Conservation (phyloP, 2,113 vertebrate genomes). For the Albula goreensis region DNA sequence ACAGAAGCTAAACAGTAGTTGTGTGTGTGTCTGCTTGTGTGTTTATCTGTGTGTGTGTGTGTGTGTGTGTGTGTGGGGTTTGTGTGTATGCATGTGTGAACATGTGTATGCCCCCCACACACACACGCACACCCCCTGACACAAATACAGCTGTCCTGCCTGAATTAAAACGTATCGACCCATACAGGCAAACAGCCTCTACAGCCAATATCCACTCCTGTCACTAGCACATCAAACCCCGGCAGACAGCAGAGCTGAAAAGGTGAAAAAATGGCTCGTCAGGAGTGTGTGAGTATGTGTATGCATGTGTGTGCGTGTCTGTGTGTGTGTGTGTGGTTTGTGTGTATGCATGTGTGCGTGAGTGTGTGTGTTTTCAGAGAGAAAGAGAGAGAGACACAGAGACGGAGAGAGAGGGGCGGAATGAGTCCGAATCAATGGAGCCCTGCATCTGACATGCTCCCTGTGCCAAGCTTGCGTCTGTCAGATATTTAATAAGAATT, state of each 20-base stretch:
- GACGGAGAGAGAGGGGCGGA: not conserved
- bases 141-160: not conserved
- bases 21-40: not conserved
- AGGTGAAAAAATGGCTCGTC: constrained; percentile 14
- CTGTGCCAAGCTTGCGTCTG: constrained; percentile 26
- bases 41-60: not conserved
- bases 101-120: not conserved
- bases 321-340: constrained; percentile 12
- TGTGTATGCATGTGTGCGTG: constrained; percentile 1
- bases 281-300: not conserved
- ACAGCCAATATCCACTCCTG: constrained; percentile 16
- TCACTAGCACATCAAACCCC: constrained; percentile 24
- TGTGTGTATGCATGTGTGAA: no score
- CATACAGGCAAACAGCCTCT: not conserved
- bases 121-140: not conserved
- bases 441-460: constrained; percentile 14
- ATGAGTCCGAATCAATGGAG: constrained; percentile 1
- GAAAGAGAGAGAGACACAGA: not conserved
- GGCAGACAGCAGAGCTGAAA: constrained; percentile 22
- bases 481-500: constrained; percentile 42
- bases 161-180: constrained; percentile 28
- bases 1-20: not conserved
- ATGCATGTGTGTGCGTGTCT: not conserved
- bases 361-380: not conserved
- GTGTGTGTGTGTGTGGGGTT: not conserved